Conservation (phyloP, 2,888 invertebrate genomes). For the Acanthococcus lagerstroemiae region DNA sequence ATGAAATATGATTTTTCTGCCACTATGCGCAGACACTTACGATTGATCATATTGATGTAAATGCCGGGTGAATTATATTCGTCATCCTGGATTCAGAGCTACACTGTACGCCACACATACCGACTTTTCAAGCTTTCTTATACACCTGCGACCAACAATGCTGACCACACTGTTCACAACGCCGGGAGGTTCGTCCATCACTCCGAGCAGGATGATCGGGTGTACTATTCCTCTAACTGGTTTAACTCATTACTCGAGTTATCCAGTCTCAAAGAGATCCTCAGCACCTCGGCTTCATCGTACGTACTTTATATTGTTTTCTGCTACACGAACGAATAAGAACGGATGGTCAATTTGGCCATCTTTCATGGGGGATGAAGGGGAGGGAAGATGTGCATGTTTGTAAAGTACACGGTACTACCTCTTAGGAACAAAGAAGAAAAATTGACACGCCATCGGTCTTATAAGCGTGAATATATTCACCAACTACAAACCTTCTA, state of each 20-base stretch:
- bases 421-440: background rate
- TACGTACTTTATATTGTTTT: no score
- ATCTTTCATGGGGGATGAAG: no score
- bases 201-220: background rate
- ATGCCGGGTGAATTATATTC: background rate
- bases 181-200: background rate
- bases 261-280: background rate
- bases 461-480: background rate
- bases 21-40: background rate
- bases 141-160: background rate
- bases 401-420: background rate
- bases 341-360: no score
- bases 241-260: no score
- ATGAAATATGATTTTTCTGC: constrained; percentile 9
- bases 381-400: background rate
- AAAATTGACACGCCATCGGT: background rate
- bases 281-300: no score
- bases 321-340: no score
- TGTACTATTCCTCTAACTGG: no score
- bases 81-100: background rate
- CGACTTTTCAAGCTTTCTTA: background rate
- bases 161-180: background rate
- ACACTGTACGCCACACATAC: background rate
- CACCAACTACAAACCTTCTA: background rate
- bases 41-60: constrained; percentile 3